Conservation (phyloP, 2,797 vertebrate species). For the Pseudopleuronectes americanus region DNA sequence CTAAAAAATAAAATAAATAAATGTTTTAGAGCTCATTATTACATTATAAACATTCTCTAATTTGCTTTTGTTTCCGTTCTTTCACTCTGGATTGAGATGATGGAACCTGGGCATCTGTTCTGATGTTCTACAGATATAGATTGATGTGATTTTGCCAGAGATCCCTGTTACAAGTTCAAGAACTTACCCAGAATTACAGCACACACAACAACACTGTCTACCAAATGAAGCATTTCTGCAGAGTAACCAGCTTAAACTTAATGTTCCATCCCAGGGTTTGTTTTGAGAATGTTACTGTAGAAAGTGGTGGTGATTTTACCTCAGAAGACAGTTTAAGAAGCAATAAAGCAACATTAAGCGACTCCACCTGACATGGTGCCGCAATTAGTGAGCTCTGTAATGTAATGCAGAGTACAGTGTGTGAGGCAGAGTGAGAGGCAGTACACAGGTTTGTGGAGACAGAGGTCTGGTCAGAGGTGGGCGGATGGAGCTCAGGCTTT, state of each 20-base stretch:
- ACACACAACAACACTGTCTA: not conserved
- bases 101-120: not conserved
- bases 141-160: constrained; percentile 6
- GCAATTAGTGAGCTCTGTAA: constrained; percentile 38
- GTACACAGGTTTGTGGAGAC: constrained; percentile 36
- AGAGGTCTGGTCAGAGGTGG: constrained; percentile 61
- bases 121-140: not conserved
- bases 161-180: not conserved
- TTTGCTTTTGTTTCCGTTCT: constrained; percentile 4
- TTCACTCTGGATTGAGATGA: not conserved
- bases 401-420: constrained; percentile 15
- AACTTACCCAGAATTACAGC: not conserved
- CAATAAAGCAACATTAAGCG: constrained; percentile 22
- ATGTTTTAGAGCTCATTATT: too few relatives aligned
- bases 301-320: constrained; percentile 1
- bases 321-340: not conserved
- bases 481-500: constrained; percentile 56
- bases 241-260: not conserved
- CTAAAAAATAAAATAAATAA: too few relatives aligned
- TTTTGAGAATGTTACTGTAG: not conserved
- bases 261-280: not conserved
- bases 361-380: constrained; percentile 8
- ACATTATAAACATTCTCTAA: too few relatives aligned
- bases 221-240: not conserved
- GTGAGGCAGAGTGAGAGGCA: constrained; percentile 22